Evolutionary conservation across 2,113 vertebrate species (phyloP).

Genomic region (Anseranas semipalmata): DNA sequence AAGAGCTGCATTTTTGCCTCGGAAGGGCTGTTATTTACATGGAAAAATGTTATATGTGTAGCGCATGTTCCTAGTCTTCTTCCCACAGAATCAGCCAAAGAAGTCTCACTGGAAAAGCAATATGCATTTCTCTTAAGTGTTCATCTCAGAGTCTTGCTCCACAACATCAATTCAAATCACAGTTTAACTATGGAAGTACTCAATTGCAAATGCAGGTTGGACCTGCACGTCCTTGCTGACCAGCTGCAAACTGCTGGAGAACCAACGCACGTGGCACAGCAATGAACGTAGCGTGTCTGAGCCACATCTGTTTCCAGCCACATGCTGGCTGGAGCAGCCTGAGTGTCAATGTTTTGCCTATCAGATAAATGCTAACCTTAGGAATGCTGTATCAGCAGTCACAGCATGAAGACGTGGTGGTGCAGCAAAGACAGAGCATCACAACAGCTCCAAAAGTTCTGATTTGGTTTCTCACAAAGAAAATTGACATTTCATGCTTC

Average conservation of each 20-base stretch:
- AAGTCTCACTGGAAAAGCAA: not conserved
- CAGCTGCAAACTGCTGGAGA: not conserved
- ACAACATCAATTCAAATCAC: not conserved
- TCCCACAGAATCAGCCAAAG: not conserved
- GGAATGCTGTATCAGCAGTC: not conserved
- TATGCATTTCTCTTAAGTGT: not conserved
- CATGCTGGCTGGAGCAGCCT: not conserved
- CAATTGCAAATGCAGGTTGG: not conserved
- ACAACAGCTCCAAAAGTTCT: not conserved
- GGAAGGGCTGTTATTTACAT: not conserved
- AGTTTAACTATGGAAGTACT: not conserved
- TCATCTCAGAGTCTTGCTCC: not conserved
- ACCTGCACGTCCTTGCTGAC: fast-evolving
- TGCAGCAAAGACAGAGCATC: not conserved
- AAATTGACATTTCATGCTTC: not conserved
- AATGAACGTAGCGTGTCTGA: fast-evolving
- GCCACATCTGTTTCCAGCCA: not conserved
- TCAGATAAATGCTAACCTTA: not conserved
- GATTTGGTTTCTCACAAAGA: not conserved
- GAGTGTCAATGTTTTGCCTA: not conserved
- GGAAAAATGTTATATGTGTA: not conserved
- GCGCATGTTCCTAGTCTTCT: not conserved
- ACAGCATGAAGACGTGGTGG: not conserved
- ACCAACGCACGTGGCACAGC: not conserved
- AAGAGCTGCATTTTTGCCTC: not conserved